Evolutionary conservation across 2,113 vertebrate species (phyloP), one percentile per base, ranked within the genome.

Genomic region (Brachionichthys hirsutus): DNA sequence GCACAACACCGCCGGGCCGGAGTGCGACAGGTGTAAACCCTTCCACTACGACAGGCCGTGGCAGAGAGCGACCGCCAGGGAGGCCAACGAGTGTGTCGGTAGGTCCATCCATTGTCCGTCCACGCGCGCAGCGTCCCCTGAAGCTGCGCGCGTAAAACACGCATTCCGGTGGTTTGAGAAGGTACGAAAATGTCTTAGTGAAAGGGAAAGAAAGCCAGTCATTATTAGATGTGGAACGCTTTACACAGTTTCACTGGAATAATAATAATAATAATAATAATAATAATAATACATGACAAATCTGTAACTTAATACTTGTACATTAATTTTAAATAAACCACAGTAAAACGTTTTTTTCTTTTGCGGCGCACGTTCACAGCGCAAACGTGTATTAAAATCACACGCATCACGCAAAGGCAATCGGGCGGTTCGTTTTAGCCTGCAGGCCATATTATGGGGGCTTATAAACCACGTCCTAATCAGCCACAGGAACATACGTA

Each of bases 81-180:
- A 99, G 70, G 96, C 97, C 88, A 98, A 99, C 92, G 96, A 99
- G 87, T 99, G 97, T 58, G 95, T 99, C 61, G 97, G 97, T 99
- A 82, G 97, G 97, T 96, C 51, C 30, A 0, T 30, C 46, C 12
- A 13, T 20, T 15, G 17, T 16, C 6, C 30, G 1, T n/a, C n/a
- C 24, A 15, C 16, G n/a, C 18, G 16, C 13, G 51, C 22, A 10
- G 3, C 34, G n/a, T 30, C 6, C 4, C 16, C 10, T 48, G 53
- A 42, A 22, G 12, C 34, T 2, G 1, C 30, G 7, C 17, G 2
- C 24, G 24, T 30, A 30, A 30, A 30, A 30, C 24, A 8, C 4
- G 14, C 14, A 1, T 12, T 1, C 2, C 2, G 54, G 45, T 20
- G 16, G 24, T 48, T 14, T 62, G 36, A 38, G 12, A 10, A 38